Conservation (phyloP, 2,113 vertebrate species). For the Aleadryas rufinucha region DNA sequence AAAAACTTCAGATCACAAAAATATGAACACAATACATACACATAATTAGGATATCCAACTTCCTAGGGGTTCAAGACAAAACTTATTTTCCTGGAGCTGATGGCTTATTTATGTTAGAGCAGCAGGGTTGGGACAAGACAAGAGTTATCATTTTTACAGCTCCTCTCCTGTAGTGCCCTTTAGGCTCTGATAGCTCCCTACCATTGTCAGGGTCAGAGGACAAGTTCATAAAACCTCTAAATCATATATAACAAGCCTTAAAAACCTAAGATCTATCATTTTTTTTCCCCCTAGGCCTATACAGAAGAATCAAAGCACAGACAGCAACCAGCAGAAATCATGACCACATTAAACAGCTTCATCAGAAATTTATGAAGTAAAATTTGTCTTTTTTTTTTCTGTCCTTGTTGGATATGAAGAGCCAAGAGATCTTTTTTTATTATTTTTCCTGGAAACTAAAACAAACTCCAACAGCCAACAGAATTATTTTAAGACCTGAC, state of each 20-base stretch:
- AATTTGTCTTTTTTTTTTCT: background rate
- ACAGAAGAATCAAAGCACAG: conserved; percentile 49
- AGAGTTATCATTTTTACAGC: conserved; percentile 43
- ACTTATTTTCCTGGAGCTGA: background rate
- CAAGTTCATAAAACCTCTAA: conserved; percentile 66
- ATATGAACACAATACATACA: background rate
- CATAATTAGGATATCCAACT: background rate
- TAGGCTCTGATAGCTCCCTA: conserved; percentile 38
- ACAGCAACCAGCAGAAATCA: conserved; percentile 40
- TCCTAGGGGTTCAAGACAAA: background rate
- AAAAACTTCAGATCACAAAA: background rate
- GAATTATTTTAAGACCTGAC: background rate
- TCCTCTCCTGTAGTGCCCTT: conserved; percentile 51
- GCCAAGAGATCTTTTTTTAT: background rate
- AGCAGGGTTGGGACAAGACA: conserved; percentile 30
- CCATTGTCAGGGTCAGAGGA: conserved; percentile 58
- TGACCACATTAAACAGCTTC: conserved; percentile 54
- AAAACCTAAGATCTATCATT: conserved; percentile 22
- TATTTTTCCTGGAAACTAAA: background rate
- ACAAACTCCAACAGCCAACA: background rate
- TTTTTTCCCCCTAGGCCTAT: background rate
- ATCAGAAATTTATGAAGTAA: conserved; percentile 67
- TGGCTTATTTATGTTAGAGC: conserved; percentile 33
- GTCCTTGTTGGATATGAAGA: background rate
- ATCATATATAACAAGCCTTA: conserved; percentile 46